phyloP scores from a whole-genome alignment of 2,888 invertebrate species.

The Eulithis testata region DNA sequence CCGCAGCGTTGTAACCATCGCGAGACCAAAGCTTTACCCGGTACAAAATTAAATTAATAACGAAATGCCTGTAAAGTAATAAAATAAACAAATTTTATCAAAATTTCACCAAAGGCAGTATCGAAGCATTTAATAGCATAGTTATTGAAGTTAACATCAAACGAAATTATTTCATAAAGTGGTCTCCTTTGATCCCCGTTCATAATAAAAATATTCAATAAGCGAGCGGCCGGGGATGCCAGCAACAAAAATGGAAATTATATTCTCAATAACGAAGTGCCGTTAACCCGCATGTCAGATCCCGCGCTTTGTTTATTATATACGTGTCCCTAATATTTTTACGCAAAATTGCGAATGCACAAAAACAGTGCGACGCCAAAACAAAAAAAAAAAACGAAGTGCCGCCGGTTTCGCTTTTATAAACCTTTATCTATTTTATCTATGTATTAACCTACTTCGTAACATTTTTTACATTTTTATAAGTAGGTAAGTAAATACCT shows the following conservation, averaged over 20 bases:
- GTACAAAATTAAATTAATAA: background rate
- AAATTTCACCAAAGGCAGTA: slow-evolving; percentile 14
- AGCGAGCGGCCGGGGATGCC: slow-evolving; percentile 46
- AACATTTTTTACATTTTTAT: too few species aligned
- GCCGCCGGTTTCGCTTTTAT: background rate
- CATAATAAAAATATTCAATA: slow-evolving; percentile 72
- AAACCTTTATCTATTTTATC: too few species aligned
- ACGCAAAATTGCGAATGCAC: too few species aligned
- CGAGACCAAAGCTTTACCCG: too few species aligned
- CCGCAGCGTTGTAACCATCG: too few species aligned
- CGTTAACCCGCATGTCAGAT: too few species aligned
- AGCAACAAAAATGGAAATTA: slow-evolving; percentile 22
- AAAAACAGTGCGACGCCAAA: too few species aligned
- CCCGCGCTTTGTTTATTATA: too few species aligned
- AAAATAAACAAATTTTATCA: slow-evolving; percentile 23
- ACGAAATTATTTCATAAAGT: slow-evolving; percentile 67
- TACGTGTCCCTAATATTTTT: too few species aligned
- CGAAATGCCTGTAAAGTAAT: background rate
- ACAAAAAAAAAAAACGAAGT: too few species aligned
- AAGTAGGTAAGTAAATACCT: too few species aligned
- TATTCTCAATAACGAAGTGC: slow-evolving; percentile 7
- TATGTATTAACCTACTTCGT: too few species aligned
- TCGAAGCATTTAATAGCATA: slow-evolving; percentile 56
- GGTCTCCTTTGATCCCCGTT: slow-evolving; percentile 63
- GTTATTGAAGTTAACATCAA: slow-evolving; percentile 68